phyloP scores from a whole-genome alignment of 2,888 invertebrate genomes.

The Resseliella maxima region DNA sequence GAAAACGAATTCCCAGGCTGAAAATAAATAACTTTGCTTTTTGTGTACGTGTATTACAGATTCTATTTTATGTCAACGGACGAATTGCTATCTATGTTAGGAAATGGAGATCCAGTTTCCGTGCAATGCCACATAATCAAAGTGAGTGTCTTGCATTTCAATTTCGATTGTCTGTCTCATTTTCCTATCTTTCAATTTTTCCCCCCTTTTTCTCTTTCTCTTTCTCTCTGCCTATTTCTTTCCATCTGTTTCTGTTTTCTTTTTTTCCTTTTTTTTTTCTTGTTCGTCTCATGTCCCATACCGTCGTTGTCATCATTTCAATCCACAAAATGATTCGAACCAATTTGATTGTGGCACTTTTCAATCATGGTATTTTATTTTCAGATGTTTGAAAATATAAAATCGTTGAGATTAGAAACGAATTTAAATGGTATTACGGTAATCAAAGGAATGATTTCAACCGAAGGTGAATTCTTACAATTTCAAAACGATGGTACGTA shows the following conservation, averaged over 20 bases:
- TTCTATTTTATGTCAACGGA: slow-evolving; percentile 96
- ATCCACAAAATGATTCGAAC: too few relatives aligned
- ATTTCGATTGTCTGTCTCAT: background rate
- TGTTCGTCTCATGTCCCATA: too few relatives aligned
- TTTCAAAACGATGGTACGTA: slow-evolving; percentile 72
- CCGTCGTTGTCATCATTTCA: too few relatives aligned
- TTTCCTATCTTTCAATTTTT: background rate
- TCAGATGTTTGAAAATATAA: slow-evolving; percentile 93
- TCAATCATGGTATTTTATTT: slow-evolving; percentile 59
- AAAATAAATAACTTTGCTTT: background rate
- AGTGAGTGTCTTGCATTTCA: slow-evolving; percentile 66
- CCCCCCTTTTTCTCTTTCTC: background rate
- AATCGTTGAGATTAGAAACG: slow-evolving; percentile 76
- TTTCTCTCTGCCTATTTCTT: background rate
- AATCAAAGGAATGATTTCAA: slow-evolving; percentile 86
- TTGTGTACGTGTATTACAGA: slow-evolving; percentile 65
- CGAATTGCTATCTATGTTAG: slow-evolving; percentile 88
- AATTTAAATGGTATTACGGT: slow-evolving; percentile 75
- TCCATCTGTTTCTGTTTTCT: background rate
- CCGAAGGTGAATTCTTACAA: slow-evolving; percentile 89
- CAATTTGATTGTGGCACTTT: too few relatives aligned
- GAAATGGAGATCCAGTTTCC: slow-evolving; percentile 83
- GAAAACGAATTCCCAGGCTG: background rate
- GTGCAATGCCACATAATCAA: slow-evolving; percentile 95
- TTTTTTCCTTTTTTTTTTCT: background rate